Conservation (phyloP, 2,113 vertebrate species). For the Bufo bufo region DNA sequence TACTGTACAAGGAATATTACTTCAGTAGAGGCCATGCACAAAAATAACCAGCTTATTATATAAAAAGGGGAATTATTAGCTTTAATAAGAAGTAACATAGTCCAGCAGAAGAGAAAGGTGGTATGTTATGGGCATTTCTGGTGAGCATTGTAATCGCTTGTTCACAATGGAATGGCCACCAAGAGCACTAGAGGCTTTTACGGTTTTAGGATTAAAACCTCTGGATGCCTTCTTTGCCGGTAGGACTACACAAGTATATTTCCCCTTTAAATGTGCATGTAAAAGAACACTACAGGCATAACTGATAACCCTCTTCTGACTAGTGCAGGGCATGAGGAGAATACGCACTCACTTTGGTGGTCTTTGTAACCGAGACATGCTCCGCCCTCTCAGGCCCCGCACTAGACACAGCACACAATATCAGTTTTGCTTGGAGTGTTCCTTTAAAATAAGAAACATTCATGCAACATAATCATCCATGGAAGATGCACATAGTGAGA, state of each 20-base stretch:
- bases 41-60: not conserved
- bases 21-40: constrained; percentile 19
- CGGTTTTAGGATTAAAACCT: not conserved
- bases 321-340: not conserved
- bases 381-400: too few species aligned
- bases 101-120: not conserved
- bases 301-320: not conserved
- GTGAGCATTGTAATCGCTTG: not conserved
- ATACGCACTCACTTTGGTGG: not conserved
- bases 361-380: not conserved
- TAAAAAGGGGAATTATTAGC: constrained; percentile 23
- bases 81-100: not conserved
- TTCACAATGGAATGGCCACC: not conserved
- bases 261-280: constrained; percentile 36
- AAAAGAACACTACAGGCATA: constrained; percentile 7
- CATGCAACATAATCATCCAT: constrained; percentile 32
- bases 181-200: not conserved
- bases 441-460: constrained; percentile 24
- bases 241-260: not conserved
- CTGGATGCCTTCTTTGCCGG: not conserved
- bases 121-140: not conserved
- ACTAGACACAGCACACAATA: not conserved
- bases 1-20: not conserved
- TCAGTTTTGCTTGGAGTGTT: not conserved
- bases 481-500: constrained; percentile 57